Evolutionary conservation across 2,797 vertebrate genomes (phyloP), one percentile per base, ranked within the genome.

Genomic region (Malacoraja senta): DNA sequence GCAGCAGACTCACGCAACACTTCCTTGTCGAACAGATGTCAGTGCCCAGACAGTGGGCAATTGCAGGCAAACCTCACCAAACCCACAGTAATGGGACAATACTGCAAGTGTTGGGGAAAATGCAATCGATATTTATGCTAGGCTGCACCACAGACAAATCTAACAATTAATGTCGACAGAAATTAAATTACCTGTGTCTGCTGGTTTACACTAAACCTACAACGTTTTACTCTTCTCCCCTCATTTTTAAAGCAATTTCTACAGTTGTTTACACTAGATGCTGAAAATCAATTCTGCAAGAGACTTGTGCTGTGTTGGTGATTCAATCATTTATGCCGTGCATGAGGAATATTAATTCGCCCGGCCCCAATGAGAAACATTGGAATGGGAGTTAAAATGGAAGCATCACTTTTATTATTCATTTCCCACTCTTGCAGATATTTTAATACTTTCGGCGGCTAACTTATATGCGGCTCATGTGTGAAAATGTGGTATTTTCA

Each of bases 221-320:
- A 19, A 32, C 3, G n/a, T 88, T 88, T 63, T 19, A 88, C 21
- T 88, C 35, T 35, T 35, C 8, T 65, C 13, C 61, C n/a, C n/a
- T 63, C 63, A 68, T 88, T 88, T 88, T 88, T 88, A 88, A 88
- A 88, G 61, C 29, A 88, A 88, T 88, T 88, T 88, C 63, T 63
- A 32, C 8, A 65, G 84, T 88, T 88, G 61, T 63, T 86, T 35
- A 68, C 61, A 68, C 24, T 88, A 17, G 84, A 35, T 24, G 17
- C 15, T 21, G 15, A 65, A 35, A 88, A 68, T 88, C 84, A 88
- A 68, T 88, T 35, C 84, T 74, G 71, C 8, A 3, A 86, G 83
- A 35, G 65, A 68, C 17, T 63, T 68, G 61, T 17, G 10, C 19
- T 2, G 15, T 9, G n/a, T 68, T 88, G 8, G 15, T 68, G 63